Evolutionary conservation across 2,888 invertebrate genomes (phyloP), one percentile per base, ranked within the genome.

Genomic region (Nudaria mundana): DNA sequence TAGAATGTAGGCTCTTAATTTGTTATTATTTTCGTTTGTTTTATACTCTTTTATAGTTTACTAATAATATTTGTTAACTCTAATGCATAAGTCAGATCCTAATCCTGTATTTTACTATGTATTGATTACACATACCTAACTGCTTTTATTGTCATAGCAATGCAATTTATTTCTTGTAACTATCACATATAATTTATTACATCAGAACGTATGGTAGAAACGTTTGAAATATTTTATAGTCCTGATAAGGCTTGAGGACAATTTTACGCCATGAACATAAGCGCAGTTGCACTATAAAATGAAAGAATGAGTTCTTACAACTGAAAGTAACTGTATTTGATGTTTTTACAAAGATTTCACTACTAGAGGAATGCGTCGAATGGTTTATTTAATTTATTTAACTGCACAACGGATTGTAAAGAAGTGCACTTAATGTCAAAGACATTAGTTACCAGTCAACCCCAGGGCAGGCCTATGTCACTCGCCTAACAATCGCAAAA

Each of bases 241-340:
- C 30, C 24, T 60, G 85, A 85, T 85, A 85, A 85, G 76, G 42
- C 40, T 20, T 49, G 11, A 20, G 25, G 66, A 79, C 73, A 85
- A 86, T 86, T 86, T 85, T 78, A 75, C 82, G 85, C 81, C 59
- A 56, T 79, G 80, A 66, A 67, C 52, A 68, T 65, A 55, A 50
- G 66, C 44, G 16, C 28, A 37, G 47, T 30, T 41, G 48, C 60
- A 69, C 65, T 72, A 64, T 74, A 69, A 48, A 60, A 41, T 43
- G 43, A 48, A 48, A 56, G 46, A 48, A 48, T 52, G 42, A 43
- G 41, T 56, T 56, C 39, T 37, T 53, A 44, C 48, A 56, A 43
- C 41, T 44, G 41, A 40, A 52, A 44, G 47, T 26, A 18, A 26
- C 40, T 13, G 32, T 42, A 40, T 11, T 23, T 37, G 31, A 37